Evolutionary conservation across 2,113 vertebrate genomes (phyloP).

Genomic region (Phalacrocorax pelagicus): DNA sequence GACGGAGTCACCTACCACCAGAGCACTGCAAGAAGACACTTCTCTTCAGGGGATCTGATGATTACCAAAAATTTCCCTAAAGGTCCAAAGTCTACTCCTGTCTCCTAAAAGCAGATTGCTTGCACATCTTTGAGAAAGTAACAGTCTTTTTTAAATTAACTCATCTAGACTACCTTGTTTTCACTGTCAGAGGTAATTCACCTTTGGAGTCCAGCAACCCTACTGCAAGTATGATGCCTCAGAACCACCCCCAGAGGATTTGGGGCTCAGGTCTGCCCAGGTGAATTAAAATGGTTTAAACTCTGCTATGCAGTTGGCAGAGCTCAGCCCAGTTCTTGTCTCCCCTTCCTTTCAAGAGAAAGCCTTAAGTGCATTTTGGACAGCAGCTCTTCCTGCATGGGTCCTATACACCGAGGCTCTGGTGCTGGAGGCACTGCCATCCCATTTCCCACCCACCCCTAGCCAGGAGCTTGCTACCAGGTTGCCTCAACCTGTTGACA

Average conservation of each 20-base stretch:
- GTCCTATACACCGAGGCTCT: neutral
- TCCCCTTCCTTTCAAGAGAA: neutral
- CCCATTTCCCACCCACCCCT: accelerated
- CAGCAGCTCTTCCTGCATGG: neutral
- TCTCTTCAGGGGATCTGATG: neutral
- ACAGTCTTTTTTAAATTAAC: neutral
- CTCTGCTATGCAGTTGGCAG: neutral
- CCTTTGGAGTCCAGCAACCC: neutral
- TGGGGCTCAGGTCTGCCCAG: neutral
- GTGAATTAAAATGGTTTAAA: neutral
- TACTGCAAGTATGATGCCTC: neutral
- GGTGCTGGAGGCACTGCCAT: neutral
- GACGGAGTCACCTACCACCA: neutral
- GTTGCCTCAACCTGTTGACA: neutral
- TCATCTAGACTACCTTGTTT: accelerated
- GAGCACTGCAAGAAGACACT: neutral
- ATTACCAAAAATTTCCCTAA: neutral
- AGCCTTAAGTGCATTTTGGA: neutral
- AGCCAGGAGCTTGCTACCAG: neutral
- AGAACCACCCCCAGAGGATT: neutral
- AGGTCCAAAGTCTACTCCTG: neutral
- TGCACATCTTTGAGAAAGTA: neutral
- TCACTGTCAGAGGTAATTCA: neutral
- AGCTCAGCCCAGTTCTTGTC: neutral
- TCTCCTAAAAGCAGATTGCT: neutral